A percentile compares a stretch with the other conserved stretches of the same genome.
Conservation (phyloP, 2,797 vertebrate species). For the Pseudopleuronectes americanus region DNA sequence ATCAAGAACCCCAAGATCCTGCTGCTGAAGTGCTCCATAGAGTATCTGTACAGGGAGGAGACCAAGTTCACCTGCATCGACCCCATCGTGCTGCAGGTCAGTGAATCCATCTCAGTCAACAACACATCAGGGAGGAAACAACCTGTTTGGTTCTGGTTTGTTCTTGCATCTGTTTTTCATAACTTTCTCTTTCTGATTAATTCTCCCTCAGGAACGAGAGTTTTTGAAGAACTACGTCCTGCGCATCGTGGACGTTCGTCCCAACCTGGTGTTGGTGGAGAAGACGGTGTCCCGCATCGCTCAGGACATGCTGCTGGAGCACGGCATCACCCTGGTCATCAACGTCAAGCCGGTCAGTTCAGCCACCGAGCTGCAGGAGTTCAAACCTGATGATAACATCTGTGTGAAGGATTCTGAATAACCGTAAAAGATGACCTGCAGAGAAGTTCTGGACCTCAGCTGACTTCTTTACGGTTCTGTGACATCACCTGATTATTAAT, state of each 20-base stretch:
- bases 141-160: no score
- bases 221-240: conserved; percentile 99
- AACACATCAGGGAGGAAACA: background rate
- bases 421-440: no score
- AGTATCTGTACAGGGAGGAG: conserved; percentile 98
- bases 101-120: conserved; percentile 13
- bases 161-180: no score
- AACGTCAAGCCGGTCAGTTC: conserved; percentile 95
- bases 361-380: no score
- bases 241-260: conserved; percentile 95
- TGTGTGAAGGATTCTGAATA: no score
- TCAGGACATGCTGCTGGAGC: conserved; percentile 97
- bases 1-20: conserved; percentile 98
- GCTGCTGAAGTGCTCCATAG: conserved; percentile 97
- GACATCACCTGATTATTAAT: background rate
- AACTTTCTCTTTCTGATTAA: background rate
- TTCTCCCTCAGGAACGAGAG: conserved; percentile 89
- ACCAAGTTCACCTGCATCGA: conserved; percentile 99
- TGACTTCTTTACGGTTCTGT: background rate
- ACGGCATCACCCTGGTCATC: conserved; percentile 96
- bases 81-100: conserved; percentile 97
- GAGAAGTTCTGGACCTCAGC: no score
- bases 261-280: conserved; percentile 96
- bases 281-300: conserved; percentile 98
- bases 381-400: no score